Base-by-base conservation (phyloP, 2,797 vertebrate species). In the Fringilla coelebs region DNA sequence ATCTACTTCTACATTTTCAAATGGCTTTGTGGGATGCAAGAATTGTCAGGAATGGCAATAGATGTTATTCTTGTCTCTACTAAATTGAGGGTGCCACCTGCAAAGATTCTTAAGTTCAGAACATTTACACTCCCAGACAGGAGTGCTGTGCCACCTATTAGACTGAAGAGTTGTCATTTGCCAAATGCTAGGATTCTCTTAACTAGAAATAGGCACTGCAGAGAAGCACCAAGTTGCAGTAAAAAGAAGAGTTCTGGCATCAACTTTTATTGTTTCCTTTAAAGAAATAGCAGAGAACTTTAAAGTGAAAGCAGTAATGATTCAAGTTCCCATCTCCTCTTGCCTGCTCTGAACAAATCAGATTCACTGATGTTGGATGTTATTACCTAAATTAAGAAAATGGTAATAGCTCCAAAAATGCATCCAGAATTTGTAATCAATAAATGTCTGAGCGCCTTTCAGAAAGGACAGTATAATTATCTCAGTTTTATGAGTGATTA, bases 81-180 rank as follows among this genome's bases (percentile, higher is more conserved):
- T 94, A 94, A 91, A 95, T 94, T 10, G 13, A 94, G 85, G 60
- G 31, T 94, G 60, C 88, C 94, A 94, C 94, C 92, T 94, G 79
- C 80, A 85, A 94, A 79, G 63, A 74, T 74, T 92, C 60, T 90
- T 73, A 81, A 79, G 87, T 51, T 90, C 85, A 94, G 95, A 94
- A 91, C 67, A 81, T 88, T 90, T 94, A 62, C 68, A n/a, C 43
- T 92, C 70, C 60, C 87, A 89, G 88, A 78, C 62, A 88, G 73
- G 93, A 91, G 60, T 57, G 66, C 76, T 76, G 51, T 95, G 79
- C 88, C 83, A 86, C 83, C 82, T 94, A 96, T 91, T 96, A 92
- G 78, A 90, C 57, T 74, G 86, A 95, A 78, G 80, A 86, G 74
- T 51, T 96, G 89, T 76, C 85, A 91, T 94, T 93, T 96, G 65